phyloP scores from a whole-genome alignment of 2,113 vertebrate genomes.

The Upupa epops region DNA sequence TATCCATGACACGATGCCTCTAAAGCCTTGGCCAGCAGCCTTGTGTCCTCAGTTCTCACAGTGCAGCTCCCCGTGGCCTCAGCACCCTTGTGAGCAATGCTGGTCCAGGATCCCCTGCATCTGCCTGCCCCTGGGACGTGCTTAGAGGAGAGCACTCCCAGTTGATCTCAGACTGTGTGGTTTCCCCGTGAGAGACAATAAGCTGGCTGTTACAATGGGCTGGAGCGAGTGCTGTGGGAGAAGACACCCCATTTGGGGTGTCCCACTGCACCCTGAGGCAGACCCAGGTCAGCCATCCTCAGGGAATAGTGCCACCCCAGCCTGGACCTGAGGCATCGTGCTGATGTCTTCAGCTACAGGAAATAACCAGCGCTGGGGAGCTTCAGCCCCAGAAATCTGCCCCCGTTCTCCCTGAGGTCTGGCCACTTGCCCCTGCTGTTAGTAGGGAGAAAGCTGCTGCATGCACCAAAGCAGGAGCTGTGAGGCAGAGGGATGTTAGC shows the following conservation, averaged over 20 bases:
- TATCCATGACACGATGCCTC: fast-evolving
- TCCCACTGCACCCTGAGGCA: neutral
- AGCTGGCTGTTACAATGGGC: neutral
- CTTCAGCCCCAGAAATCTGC: neutral
- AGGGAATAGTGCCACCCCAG: neutral
- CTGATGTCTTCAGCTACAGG: neutral
- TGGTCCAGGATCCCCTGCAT: neutral
- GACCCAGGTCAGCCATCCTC: neutral
- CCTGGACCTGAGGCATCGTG: neutral
- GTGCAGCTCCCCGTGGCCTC: neutral
- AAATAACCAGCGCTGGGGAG: neutral
- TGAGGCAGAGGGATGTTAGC: neutral
- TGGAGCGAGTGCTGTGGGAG: neutral
- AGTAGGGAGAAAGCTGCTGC: neutral
- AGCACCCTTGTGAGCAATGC: fast-evolving
- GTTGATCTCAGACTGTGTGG: fast-evolving
- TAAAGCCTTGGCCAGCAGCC: neutral
- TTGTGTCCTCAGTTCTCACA: neutral
- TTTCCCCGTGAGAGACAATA: neutral
- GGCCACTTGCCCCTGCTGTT: too few species aligned
- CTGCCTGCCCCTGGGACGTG: neutral
- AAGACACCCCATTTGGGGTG: neutral
- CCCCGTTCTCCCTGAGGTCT: neutral
- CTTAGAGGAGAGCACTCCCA: neutral
- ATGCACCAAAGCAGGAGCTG: fast-evolving